These are phyloP conservation scores for Arbacia lixula DNA, from an alignment of 53 echinoderm and acorn worm species.

Conservation along the genomic window DNA sequence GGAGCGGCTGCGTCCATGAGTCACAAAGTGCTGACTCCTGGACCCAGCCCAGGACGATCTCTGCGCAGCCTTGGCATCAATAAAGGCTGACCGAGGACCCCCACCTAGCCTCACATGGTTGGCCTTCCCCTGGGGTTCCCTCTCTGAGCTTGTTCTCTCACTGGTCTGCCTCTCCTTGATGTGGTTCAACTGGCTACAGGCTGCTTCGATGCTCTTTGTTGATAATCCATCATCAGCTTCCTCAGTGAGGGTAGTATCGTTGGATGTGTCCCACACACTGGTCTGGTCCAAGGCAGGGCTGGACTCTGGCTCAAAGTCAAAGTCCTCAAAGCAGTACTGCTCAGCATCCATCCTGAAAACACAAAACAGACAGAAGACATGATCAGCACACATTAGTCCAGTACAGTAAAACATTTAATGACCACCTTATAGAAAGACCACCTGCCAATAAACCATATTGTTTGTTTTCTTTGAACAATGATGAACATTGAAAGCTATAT, in stretches of 20 bases:
- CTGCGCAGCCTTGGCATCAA: conserved; percentile 32
- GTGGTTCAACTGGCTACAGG: conserved; percentile 15
- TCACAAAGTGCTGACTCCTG: conserved; percentile 1
- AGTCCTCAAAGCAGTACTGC: conserved; percentile 98
- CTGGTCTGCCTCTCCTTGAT: conserved; percentile 5
- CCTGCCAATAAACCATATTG: too few relatives aligned
- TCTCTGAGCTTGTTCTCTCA: background rate
- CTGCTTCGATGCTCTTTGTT: background rate
- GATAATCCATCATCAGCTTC: background rate
- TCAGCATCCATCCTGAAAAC: conserved; percentile 90
- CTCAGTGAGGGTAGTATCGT: conserved; percentile 38
- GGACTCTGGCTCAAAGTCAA: conserved; percentile 64
- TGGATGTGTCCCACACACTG: conserved; percentile 35
- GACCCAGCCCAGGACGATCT: conserved; percentile 50
- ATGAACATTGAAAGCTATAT: too few relatives aligned
- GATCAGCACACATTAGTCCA: too few relatives aligned
- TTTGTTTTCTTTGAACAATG: too few relatives aligned
- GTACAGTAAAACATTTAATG: too few relatives aligned
- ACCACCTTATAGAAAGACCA: too few relatives aligned
- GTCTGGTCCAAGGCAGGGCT: conserved; percentile 14
- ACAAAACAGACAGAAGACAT: background rate
- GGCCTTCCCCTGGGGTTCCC: too few relatives aligned
- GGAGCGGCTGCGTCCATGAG: conserved; percentile 21
- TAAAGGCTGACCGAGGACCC: conserved; percentile 10
- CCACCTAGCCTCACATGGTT: conserved; percentile 10